Percentiles rank a stretch among this genome's conserved stretches.
phyloP scores from a whole-genome alignment of 2,888 invertebrate species.

The Melieria picta region DNA sequence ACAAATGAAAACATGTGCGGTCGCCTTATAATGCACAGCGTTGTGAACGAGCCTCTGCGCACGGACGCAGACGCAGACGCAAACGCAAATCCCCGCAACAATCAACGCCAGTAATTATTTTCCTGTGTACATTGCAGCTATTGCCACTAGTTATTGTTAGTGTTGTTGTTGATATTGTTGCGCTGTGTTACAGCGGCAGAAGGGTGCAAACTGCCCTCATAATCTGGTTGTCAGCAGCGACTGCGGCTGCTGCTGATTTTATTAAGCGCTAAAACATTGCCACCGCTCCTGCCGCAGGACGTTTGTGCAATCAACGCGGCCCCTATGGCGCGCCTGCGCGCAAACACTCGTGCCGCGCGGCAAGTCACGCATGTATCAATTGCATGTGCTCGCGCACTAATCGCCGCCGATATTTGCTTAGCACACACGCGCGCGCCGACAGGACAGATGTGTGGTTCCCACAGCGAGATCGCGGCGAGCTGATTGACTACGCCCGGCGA shows the following conservation, averaged over 20 bases:
- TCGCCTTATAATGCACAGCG: slow-evolving; percentile 52
- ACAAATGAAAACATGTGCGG: slow-evolving; percentile 64
- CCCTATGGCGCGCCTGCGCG: background rate
- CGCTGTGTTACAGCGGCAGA: slow-evolving; percentile 35
- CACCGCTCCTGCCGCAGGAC: slow-evolving; percentile 20
- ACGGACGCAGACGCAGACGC: slow-evolving; percentile 32
- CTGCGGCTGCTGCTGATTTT: background rate
- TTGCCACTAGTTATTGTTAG: slow-evolving; percentile 4
- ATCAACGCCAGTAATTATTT: slow-evolving; percentile 30
- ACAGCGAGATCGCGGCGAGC: too few relatives aligned
- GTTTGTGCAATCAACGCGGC: background rate
- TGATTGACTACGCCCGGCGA: too few relatives aligned
- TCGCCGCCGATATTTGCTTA: slow-evolving; percentile 31
- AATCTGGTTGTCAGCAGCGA: slow-evolving; percentile 39
- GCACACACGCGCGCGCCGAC: slow-evolving; percentile 15
- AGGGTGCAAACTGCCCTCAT: slow-evolving; percentile 49
- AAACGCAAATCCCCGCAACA: slow-evolving; percentile 40
- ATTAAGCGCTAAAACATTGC: slow-evolving; percentile 2
- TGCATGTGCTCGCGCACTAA: slow-evolving; percentile 26
- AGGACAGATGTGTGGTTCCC: too few relatives aligned
- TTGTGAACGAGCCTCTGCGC: slow-evolving; percentile 27
- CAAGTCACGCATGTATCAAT: slow-evolving; percentile 43
- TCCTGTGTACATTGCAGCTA: background rate
- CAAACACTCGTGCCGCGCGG: slow-evolving; percentile 41
- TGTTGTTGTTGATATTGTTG: slow-evolving; percentile 26